Conservation (phyloP, 2,888 invertebrate genomes). For the Caenorhabditis auriculariae region DNA sequence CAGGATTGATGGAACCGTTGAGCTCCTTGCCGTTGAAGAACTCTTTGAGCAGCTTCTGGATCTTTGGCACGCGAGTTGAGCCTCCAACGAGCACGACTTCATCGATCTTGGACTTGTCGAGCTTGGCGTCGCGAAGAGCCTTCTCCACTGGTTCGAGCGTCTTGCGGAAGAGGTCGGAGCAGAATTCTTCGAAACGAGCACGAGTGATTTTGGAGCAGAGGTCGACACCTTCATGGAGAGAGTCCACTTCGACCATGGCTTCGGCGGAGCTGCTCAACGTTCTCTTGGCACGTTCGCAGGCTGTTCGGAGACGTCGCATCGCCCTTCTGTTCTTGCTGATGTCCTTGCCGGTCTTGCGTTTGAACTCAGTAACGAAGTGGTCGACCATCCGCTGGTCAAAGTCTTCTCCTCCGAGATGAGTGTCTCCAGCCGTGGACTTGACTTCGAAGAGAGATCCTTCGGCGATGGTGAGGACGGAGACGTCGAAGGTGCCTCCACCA, state of each 20-base stretch:
- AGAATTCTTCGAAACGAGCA: constrained; percentile 93
- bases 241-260: constrained; percentile 82
- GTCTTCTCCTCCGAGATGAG: constrained; percentile 65
- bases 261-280: constrained; percentile 69
- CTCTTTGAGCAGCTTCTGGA: constrained; percentile 86
- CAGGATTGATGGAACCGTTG: constrained; percentile 90
- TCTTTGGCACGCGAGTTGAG: constrained; percentile 94
- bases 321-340: constrained; percentile 83
- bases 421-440: constrained; percentile 75
- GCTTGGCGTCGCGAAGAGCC: constrained; percentile 88
- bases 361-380: constrained; percentile 65
- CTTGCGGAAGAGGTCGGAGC: constrained; percentile 89
- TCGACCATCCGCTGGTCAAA: constrained; percentile 60
- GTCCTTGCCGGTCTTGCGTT: constrained; percentile 78
- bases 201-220: constrained; percentile 94
- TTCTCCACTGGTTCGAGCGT: constrained; percentile 96
- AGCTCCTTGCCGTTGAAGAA: constrained; percentile 87
- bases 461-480: constrained; percentile 42
- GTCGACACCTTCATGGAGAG: constrained; percentile 89
- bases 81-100: constrained; percentile 77
- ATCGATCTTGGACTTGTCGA: constrained; percentile 76
- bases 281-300: constrained; percentile 75
- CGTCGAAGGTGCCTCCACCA: constrained; percentile 69
- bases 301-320: constrained; percentile 83
- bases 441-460: constrained; percentile 37